Evolutionary conservation across 2,888 invertebrate species (phyloP).

Genomic region (Ichneumoninae sp.): DNA sequence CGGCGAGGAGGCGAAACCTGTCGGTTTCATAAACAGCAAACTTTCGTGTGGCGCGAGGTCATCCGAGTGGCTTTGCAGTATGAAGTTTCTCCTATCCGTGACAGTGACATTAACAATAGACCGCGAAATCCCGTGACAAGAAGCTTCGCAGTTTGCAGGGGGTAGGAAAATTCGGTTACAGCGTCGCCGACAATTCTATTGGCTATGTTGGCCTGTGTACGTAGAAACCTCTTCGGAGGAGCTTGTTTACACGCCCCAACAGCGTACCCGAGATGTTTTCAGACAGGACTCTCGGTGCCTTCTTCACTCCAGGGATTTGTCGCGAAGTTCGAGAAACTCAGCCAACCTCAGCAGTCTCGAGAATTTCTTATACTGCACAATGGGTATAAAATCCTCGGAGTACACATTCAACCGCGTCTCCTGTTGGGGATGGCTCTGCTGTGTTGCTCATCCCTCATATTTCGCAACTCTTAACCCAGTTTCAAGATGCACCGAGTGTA

Average conservation of each 20-base stretch:
- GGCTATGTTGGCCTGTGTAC: slow-evolving; percentile 8
- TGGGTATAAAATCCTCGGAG: slow-evolving; percentile 42
- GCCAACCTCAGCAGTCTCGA: slow-evolving; percentile 42
- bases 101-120: neutral
- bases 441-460: slow-evolving; percentile 49
- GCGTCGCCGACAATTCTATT: slow-evolving; percentile 25
- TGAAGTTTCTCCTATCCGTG: neutral
- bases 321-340: slow-evolving; percentile 55
- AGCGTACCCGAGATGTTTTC: slow-evolving; percentile 43
- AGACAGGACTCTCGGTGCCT: slow-evolving; percentile 24
- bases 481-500: slow-evolving; percentile 20
- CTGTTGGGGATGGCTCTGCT: neutral
- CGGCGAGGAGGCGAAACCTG: neutral
- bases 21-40: neutral
- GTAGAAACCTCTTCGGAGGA: slow-evolving; percentile 27
- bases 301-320: slow-evolving; percentile 56
- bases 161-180: slow-evolving; percentile 50
- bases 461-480: slow-evolving; percentile 61
- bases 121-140: neutral
- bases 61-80: neutral
- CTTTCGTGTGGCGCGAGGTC: neutral
- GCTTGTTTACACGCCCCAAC: slow-evolving; percentile 58
- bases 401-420: slow-evolving; percentile 26
- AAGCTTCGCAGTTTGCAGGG: slow-evolving; percentile 7
- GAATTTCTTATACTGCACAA: slow-evolving; percentile 40